These are phyloP conservation scores for Caenorhabditis angaria DNA, from an alignment of 2,888 invertebrate genomes.

Conservation along the genomic window DNA sequence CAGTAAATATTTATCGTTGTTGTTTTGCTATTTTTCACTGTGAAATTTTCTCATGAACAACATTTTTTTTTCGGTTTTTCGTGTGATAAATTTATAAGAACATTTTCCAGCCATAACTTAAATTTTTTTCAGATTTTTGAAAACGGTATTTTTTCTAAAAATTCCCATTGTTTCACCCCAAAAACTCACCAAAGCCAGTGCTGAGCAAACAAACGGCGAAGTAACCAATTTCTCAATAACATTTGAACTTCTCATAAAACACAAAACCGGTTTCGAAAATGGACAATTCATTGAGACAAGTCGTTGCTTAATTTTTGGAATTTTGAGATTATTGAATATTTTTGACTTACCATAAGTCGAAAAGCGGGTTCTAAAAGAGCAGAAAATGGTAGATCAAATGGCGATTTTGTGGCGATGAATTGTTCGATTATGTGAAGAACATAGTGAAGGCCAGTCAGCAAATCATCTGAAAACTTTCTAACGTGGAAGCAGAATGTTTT, in stretches of 20 bases:
- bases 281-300: slow-evolving; percentile 45
- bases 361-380: slow-evolving; percentile 65
- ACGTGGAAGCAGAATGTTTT: background rate
- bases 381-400: slow-evolving; percentile 55
- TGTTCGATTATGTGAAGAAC: slow-evolving; percentile 62
- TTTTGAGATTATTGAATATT: background rate
- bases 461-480: slow-evolving; percentile 30
- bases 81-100: too few relatives aligned
- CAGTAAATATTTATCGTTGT: background rate
- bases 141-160: too few relatives aligned
- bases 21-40: background rate
- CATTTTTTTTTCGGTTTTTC: too few relatives aligned
- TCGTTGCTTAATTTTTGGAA: slow-evolving; percentile 40
- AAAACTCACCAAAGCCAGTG: slow-evolving; percentile 13
- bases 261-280: slow-evolving; percentile 49
- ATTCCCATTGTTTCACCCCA: too few relatives aligned
- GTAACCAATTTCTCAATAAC: slow-evolving; percentile 56
- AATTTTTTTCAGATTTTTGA: too few relatives aligned
- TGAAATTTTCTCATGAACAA: too few relatives aligned
- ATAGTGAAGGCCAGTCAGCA: slow-evolving; percentile 57
- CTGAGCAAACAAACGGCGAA: slow-evolving; percentile 46
- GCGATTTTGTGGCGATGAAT: slow-evolving; percentile 44
- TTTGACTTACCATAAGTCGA: slow-evolving; percentile 53
- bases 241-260: slow-evolving; percentile 59
- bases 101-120: too few relatives aligned